These are phyloP conservation scores for Aromia moschata DNA, from an alignment of 2,888 invertebrate species.

Conservation along the genomic window DNA sequence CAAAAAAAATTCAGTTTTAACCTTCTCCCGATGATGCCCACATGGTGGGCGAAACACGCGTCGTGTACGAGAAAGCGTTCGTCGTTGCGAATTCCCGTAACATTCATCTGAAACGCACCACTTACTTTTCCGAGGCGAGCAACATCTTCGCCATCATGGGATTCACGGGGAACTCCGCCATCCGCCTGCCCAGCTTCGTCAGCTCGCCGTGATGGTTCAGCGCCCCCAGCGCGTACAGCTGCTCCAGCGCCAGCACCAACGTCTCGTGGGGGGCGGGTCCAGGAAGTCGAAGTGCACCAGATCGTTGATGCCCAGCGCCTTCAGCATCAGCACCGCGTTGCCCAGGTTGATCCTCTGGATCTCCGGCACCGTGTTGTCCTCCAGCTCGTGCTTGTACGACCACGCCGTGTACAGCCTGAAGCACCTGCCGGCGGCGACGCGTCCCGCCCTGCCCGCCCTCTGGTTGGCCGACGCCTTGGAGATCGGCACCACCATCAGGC, in stretches of 20 bases:
- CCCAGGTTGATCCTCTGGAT: constrained; percentile 97
- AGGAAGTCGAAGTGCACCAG: constrained; percentile 97
- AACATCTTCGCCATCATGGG: constrained; percentile 99
- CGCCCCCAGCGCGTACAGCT: constrained; percentile 96
- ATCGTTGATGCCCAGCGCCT: constrained; percentile 97
- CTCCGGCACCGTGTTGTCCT: constrained; percentile 98
- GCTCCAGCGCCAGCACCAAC: constrained; percentile 85
- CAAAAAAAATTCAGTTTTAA: no score
- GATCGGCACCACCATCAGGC: constrained; percentile 97
- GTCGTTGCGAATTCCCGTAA: no score
- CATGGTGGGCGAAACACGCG: no score
- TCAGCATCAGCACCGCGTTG: constrained; percentile 96
- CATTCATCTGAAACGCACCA: background rate
- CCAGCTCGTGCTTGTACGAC: constrained; percentile 98
- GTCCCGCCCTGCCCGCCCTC: constrained; percentile 93
- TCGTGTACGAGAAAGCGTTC: no score
- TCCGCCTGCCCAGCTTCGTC: constrained; percentile 94
- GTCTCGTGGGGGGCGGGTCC: constrained; percentile 98
- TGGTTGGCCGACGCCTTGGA: constrained; percentile 99
- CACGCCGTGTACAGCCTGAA: constrained; percentile 98
- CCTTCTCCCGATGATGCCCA: no score
- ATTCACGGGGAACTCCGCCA: constrained; percentile 99
- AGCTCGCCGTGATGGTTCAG: constrained; percentile 97
- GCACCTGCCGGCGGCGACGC: constrained; percentile 97
- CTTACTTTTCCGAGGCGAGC: constrained; percentile 92